Evolutionary conservation across 2,888 invertebrate species (phyloP).

Genomic region (Dryocosmus kuriphilus): DNA sequence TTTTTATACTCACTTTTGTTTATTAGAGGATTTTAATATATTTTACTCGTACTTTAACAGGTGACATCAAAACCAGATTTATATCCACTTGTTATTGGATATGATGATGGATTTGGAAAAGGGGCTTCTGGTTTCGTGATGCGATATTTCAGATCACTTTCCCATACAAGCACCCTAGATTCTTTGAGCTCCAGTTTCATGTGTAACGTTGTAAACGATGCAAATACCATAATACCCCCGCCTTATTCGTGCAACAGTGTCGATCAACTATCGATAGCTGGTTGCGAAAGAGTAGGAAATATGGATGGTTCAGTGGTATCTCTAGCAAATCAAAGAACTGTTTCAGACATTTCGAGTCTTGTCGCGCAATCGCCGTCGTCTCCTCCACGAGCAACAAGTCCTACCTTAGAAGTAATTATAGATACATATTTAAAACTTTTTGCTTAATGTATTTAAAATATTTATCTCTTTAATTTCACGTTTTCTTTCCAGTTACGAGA

Average conservation of each 20-base stretch:
- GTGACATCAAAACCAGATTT: conserved; percentile 92
- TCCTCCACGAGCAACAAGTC: conserved; percentile 90
- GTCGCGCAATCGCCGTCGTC: conserved; percentile 86
- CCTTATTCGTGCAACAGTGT: conserved; percentile 90
- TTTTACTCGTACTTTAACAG: conserved; percentile 75
- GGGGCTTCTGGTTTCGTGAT: conserved; percentile 89
- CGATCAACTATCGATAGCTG: conserved; percentile 79
- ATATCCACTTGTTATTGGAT: conserved; percentile 91
- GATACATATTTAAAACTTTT: conserved; percentile 11
- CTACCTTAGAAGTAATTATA: conserved; percentile 83
- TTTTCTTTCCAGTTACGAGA: conserved; percentile 78
- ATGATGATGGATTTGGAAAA: conserved; percentile 83
- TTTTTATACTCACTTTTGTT: no score
- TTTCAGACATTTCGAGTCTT: conserved; percentile 85
- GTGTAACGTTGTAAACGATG: conserved; percentile 91
- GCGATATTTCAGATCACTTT: conserved; percentile 89
- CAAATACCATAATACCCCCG: conserved; percentile 90
- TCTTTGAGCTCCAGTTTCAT: conserved; percentile 92
- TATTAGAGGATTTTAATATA: no score
- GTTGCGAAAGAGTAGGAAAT: conserved; percentile 70
- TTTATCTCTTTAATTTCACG: conserved; percentile 41
- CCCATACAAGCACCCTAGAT: conserved; percentile 91
- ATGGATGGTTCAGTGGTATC: conserved; percentile 73
- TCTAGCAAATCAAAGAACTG: conserved; percentile 78
- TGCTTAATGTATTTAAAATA: not conserved